Conservation (phyloP, 2,888 invertebrate genomes). For the Steromphala cineraria region DNA sequence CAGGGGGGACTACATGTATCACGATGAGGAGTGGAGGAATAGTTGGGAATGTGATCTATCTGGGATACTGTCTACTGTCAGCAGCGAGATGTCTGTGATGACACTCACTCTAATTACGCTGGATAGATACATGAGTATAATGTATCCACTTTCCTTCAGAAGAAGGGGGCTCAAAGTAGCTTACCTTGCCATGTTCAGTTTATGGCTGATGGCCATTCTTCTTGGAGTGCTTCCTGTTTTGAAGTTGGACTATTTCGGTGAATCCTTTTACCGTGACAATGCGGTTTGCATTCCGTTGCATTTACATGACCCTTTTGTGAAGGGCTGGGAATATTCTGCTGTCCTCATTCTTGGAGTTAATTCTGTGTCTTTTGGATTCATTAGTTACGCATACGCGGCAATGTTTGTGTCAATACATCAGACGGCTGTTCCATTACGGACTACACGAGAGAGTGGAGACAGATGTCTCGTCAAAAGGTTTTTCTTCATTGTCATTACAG, state of each 20-base stretch:
- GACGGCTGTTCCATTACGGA: slow-evolving; percentile 23
- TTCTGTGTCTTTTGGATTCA: slow-evolving; percentile 34
- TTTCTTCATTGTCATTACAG: slow-evolving; percentile 32
- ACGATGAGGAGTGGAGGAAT: slow-evolving; percentile 80
- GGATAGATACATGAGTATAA: slow-evolving; percentile 41
- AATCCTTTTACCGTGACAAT: slow-evolving; percentile 36
- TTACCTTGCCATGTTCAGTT: slow-evolving; percentile 28
- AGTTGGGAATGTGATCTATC: slow-evolving; percentile 79
- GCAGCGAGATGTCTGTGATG: slow-evolving; percentile 41
- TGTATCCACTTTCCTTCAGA: slow-evolving; percentile 36
- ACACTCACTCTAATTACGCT: slow-evolving; percentile 38
- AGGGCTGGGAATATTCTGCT: slow-evolving; percentile 38
- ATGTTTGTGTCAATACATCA: slow-evolving; percentile 39
- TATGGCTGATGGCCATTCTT: slow-evolving; percentile 32
- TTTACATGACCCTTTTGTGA: slow-evolving; percentile 42
- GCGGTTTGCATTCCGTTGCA: slow-evolving; percentile 46
- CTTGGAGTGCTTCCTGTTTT: slow-evolving; percentile 36
- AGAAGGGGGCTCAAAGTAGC: slow-evolving; percentile 30
- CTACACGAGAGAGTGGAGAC: slow-evolving; percentile 27
- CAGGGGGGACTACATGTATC: slow-evolving; percentile 79
- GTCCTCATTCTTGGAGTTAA: slow-evolving; percentile 32
- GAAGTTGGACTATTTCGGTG: slow-evolving; percentile 33
- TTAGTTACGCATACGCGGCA: slow-evolving; percentile 31
- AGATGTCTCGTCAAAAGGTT: slow-evolving; percentile 28
- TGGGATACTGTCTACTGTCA: slow-evolving; percentile 76